phyloP scores from a whole-genome alignment of 2,888 invertebrate species.

The Acleris holmiana region DNA sequence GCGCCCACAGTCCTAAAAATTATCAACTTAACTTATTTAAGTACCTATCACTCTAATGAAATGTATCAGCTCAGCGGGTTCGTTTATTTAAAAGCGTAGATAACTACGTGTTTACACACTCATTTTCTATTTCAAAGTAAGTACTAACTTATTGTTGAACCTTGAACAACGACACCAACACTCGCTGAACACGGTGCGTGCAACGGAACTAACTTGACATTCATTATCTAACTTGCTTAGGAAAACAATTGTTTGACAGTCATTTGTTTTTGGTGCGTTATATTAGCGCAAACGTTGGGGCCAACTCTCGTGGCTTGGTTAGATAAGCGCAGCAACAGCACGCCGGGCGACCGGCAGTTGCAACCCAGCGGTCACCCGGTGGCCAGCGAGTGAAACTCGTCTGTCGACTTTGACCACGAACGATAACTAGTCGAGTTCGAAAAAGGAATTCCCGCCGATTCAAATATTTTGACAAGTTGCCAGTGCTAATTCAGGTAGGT shows the following conservation, averaged over 20 bases:
- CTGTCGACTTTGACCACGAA: constrained; percentile 13
- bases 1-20: too few relatives aligned
- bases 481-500: constrained; percentile 29
- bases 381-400: constrained; percentile 20
- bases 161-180: constrained; percentile 22
- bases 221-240: neutral
- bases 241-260: constrained; percentile 14
- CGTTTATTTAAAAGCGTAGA: too few relatives aligned
- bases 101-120: neutral
- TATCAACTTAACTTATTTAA: too few relatives aligned
- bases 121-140: neutral
- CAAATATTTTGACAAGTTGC: constrained; percentile 5
- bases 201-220: neutral
- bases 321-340: constrained; percentile 29
- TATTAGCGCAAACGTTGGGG: constrained; percentile 17
- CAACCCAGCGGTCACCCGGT: constrained; percentile 25
- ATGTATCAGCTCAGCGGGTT: too few relatives aligned
- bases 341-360: constrained; percentile 29
- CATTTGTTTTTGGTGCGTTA: constrained; percentile 11
- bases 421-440: constrained; percentile 1
- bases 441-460: constrained; percentile 8
- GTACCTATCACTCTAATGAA: too few relatives aligned
- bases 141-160: constrained; percentile 1
- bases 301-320: constrained; percentile 13
- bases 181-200: constrained; percentile 11